Conservation (phyloP, 1,140 invertebrate species). For the Drosophila melanica region DNA sequence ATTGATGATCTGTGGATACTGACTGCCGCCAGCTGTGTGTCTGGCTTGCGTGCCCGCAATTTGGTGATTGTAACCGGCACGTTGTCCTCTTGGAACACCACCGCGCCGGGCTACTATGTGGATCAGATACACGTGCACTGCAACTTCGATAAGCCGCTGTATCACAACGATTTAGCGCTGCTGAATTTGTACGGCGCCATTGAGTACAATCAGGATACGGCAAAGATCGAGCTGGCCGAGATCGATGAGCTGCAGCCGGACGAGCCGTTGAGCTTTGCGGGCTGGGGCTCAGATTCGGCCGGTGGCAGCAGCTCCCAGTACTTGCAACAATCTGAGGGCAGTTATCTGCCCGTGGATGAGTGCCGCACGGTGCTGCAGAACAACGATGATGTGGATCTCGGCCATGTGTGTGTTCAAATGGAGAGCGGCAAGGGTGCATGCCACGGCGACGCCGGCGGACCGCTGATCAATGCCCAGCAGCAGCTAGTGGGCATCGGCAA, state of each 20-base stretch:
- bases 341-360: slow-evolving; percentile 44
- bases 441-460: slow-evolving; percentile 72
- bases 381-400: slow-evolving; percentile 61
- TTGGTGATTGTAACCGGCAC: slow-evolving; percentile 56
- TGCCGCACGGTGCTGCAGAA: slow-evolving; percentile 42
- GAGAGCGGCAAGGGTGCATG: slow-evolving; percentile 84
- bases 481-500: slow-evolving; percentile 80
- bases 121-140: slow-evolving; percentile 65
- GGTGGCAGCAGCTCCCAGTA: slow-evolving; percentile 46
- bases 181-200: slow-evolving; percentile 81
- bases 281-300: slow-evolving; percentile 84
- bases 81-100: slow-evolving; percentile 39
- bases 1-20: slow-evolving; percentile 73
- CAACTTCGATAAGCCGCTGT: slow-evolving; percentile 78
- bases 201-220: slow-evolving; percentile 77
- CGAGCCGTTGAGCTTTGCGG: slow-evolving; percentile 84
- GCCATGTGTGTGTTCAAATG: slow-evolving; percentile 87
- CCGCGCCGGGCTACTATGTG: slow-evolving; percentile 41
- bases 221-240: slow-evolving; percentile 72
- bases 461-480: slow-evolving; percentile 55
- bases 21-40: slow-evolving; percentile 84
- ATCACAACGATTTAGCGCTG: slow-evolving; percentile 85
- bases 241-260: slow-evolving; percentile 62
- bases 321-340: slow-evolving; percentile 56
- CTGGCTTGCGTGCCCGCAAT: slow-evolving; percentile 53